Conservation (phyloP, 1,140 invertebrate species). For the Dolichoris vasculosae region DNA sequence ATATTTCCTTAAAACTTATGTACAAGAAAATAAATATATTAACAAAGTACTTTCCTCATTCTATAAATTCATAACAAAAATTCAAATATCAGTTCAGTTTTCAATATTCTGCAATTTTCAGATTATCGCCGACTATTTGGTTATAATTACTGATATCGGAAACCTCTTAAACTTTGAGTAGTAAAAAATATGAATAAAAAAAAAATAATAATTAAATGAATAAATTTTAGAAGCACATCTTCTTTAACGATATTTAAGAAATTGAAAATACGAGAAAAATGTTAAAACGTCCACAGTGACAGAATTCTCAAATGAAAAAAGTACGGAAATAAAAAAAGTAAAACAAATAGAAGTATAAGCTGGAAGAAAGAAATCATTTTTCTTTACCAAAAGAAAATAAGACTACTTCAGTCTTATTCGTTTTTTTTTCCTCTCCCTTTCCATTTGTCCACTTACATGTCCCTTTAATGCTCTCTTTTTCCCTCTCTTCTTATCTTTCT, state of each 20-base stretch:
- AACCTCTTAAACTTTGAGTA: background rate
- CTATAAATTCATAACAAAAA: background rate
- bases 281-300: conserved; percentile 42
- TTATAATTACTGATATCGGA: background rate
- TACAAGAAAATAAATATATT: background rate
- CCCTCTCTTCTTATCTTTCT: conserved; percentile 57
- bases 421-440: conserved; percentile 53
- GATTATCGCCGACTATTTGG: background rate
- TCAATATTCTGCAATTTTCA: background rate
- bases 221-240: conserved; percentile 32
- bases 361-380: conserved; percentile 49
- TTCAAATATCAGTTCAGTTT: too few relatives aligned
- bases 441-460: conserved; percentile 31
- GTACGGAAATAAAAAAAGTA: conserved; percentile 32
- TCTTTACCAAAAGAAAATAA: conserved; percentile 53
- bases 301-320: conserved; percentile 53
- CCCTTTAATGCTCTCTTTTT: conserved; percentile 41
- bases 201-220: conserved; percentile 29
- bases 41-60: too few relatives aligned
- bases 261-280: conserved; percentile 44
- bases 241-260: conserved; percentile 46
- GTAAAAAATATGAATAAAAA: background rate
- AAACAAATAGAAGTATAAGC: background rate
- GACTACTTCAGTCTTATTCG: too few relatives aligned
- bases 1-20: background rate